Evolutionary conservation across 1,140 invertebrate genomes (phyloP).

Genomic region (Achroia grisella): DNA sequence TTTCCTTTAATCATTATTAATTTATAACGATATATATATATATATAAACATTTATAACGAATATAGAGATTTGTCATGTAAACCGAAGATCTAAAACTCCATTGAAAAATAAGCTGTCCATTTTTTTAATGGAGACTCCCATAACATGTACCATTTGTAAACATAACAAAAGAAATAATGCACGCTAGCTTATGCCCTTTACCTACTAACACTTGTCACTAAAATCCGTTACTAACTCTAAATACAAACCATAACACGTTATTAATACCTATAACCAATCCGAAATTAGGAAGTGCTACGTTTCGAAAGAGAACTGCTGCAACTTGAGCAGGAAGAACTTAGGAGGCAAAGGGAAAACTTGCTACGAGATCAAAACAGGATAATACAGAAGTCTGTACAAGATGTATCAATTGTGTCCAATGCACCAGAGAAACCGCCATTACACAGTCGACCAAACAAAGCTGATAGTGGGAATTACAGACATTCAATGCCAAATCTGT

Average conservation of each 20-base stretch:
- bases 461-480: constrained; percentile 71
- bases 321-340: constrained; percentile 85
- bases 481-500: constrained; percentile 81
- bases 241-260: constrained; percentile 6
- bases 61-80: too few relatives aligned
- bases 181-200: constrained; percentile 23
- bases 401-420: constrained; percentile 68
- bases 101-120: too few relatives aligned
- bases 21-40: too few relatives aligned
- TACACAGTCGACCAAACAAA: constrained; percentile 25
- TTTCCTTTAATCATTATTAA: too few relatives aligned
- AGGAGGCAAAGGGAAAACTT: constrained; percentile 82
- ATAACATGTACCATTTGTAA: neutral
- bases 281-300: constrained; percentile 79
- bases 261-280: constrained; percentile 14
- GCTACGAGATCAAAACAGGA: constrained; percentile 76
- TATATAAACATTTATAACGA: too few relatives aligned
- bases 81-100: too few relatives aligned
- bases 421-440: constrained; percentile 36
- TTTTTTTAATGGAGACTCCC: neutral
- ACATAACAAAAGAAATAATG: constrained; percentile 1
- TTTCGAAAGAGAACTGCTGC: constrained; percentile 83
- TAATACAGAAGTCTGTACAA: constrained; percentile 78
- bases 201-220: constrained; percentile 14
- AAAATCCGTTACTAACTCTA: constrained; percentile 4